phyloP scores from a whole-genome alignment of 2,888 invertebrate species.

The Poecilobothrus nobilitatus region DNA sequence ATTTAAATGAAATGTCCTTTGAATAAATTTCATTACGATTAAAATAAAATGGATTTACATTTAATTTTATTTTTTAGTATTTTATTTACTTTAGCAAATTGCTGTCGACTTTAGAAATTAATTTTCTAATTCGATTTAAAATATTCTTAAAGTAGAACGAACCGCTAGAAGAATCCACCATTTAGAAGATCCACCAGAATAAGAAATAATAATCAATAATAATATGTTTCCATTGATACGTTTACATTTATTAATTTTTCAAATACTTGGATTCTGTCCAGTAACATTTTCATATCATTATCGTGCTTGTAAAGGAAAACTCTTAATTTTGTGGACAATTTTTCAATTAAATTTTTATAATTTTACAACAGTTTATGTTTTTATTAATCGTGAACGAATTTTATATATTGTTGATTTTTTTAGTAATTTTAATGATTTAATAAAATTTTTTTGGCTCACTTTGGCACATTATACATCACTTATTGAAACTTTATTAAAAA shows the following conservation, averaged over 20 bases:
- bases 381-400: background rate
- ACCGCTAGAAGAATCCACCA: no score
- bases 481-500: slow-evolving; percentile 8
- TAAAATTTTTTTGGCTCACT: background rate
- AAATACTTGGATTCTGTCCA: slow-evolving; percentile 14
- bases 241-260: slow-evolving; percentile 7
- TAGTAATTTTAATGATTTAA: slow-evolving; percentile 8
- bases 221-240: background rate
- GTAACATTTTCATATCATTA: background rate
- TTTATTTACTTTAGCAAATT: no score
- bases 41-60: no score
- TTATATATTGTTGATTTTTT: background rate
- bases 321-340: slow-evolving; percentile 11
- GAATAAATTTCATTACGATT: no score
- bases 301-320: background rate
- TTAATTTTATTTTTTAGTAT: no score
- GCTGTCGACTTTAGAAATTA: no score
- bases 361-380: background rate
- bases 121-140: no score
- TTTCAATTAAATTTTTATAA: background rate
- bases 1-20: no score
- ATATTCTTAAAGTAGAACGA: no score
- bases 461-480: slow-evolving; percentile 7
- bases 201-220: no score
- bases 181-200: no score